Conservation (phyloP, 2,888 invertebrate species). For the Sphaerolaimus hirsutus region DNA sequence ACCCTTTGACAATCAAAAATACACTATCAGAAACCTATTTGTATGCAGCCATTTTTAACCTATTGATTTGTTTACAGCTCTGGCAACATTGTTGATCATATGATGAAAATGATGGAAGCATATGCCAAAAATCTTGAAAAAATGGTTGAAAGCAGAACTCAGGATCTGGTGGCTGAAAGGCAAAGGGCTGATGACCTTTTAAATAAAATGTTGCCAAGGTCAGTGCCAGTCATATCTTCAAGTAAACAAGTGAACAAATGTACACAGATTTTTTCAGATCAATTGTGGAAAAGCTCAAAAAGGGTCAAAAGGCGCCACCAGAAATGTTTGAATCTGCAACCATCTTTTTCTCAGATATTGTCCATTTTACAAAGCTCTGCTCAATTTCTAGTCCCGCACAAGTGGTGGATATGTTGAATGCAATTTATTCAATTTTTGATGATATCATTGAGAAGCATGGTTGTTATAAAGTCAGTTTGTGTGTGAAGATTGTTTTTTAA, state of each 20-base stretch:
- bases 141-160: slow-evolving; percentile 3
- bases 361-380: slow-evolving; percentile 1
- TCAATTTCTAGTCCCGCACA: neutral
- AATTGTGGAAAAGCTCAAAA: neutral
- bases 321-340: neutral
- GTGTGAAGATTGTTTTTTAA: neutral
- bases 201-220: slow-evolving; percentile 3
- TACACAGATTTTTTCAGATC: neutral
- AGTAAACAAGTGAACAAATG: neutral
- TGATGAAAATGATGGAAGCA: slow-evolving; percentile 3
- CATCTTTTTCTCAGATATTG: slow-evolving; percentile 1
- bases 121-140: slow-evolving; percentile 5
- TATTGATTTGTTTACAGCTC: neutral
- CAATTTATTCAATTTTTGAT: neutral
- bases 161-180: slow-evolving; percentile 1
- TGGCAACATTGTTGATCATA: slow-evolving; percentile 1
- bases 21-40: no score
- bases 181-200: slow-evolving; percentile 2
- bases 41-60: no score
- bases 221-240: neutral
- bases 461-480: neutral
- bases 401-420: neutral
- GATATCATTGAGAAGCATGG: neutral
- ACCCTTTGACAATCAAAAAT: no score
- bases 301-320: neutral